Evolutionary conservation across 2,888 invertebrate genomes (phyloP).

Genomic region (Agrochola circellaris): DNA sequence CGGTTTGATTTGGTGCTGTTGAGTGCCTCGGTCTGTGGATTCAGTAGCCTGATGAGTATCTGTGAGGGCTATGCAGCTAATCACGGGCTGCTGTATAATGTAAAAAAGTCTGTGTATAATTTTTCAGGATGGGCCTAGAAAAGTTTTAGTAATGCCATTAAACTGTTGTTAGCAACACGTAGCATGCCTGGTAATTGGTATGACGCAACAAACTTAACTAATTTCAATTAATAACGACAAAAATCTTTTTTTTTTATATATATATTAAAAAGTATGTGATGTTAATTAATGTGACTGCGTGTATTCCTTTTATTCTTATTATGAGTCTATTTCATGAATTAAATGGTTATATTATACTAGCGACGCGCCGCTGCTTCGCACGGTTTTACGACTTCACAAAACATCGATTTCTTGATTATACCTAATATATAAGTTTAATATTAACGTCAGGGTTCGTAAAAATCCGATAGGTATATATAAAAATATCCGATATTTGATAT

Average conservation of each 20-base stretch:
- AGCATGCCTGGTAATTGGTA: neutral
- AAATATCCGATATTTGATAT: neutral
- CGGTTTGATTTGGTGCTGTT: neutral
- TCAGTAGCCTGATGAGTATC: neutral
- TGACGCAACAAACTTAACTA: neutral
- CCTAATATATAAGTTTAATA: neutral
- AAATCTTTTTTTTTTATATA: neutral
- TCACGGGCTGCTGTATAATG: neutral
- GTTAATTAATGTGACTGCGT: neutral
- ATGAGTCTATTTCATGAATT: neutral
- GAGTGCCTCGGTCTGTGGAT: neutral
- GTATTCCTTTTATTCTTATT: neutral
- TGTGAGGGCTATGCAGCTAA: neutral
- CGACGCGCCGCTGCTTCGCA: neutral
- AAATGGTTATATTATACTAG: neutral
- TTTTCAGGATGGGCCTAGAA: neutral
- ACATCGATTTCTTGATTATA: conserved; percentile 16
- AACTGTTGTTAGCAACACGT: neutral
- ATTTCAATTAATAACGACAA: neutral
- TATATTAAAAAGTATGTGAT: neutral
- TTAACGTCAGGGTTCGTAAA: conserved; percentile 6
- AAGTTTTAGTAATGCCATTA: neutral
- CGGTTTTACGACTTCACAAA: neutral
- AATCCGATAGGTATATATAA: neutral
- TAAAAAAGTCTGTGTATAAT: neutral